Evolutionary conservation across 2,113 vertebrate genomes (phyloP).

Genomic region (Scatophagus argus): DNA sequence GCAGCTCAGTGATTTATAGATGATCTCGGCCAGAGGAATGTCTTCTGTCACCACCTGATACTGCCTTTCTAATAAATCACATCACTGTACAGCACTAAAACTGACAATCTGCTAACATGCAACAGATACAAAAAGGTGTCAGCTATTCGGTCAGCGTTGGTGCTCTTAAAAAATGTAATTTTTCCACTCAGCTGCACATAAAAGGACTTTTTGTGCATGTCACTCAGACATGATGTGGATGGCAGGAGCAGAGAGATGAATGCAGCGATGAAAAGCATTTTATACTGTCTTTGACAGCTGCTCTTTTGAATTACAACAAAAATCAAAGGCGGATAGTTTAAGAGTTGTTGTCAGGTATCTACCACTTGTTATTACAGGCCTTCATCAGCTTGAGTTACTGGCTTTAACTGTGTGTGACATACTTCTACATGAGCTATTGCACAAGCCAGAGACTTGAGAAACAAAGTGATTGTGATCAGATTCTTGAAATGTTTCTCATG

Average conservation of each 20-base stretch:
- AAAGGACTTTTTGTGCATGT: conserved; percentile 4
- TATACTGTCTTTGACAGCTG: conserved; percentile 14
- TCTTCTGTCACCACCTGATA: conserved; percentile 65
- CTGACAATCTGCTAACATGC: conserved; percentile 27
- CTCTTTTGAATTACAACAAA: conserved; percentile 11
- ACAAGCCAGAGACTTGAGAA: background rate
- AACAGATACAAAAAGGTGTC: conserved; percentile 56
- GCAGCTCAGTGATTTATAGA: conserved; percentile 53
- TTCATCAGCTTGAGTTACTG: conserved; percentile 22
- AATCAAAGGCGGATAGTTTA: conserved; percentile 19
- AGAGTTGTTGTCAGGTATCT: conserved; percentile 8
- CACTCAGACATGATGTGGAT: conserved; percentile 1
- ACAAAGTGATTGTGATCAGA: conserved; percentile 11
- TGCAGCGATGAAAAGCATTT: conserved; percentile 4
- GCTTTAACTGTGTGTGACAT: background rate
- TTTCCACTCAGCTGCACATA: conserved; percentile 17
- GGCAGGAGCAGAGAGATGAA: conserved; percentile 8
- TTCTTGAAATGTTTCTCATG: conserved; percentile 14
- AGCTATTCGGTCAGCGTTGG: background rate
- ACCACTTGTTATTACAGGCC: background rate
- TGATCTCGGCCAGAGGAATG: conserved; percentile 60
- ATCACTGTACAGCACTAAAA: conserved; percentile 11
- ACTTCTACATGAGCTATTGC: background rate
- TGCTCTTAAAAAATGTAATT: background rate
- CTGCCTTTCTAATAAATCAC: conserved; percentile 59